These are phyloP conservation scores for Synchiropus splendidus DNA, from an alignment of 2,113 vertebrate genomes.

Conservation along the genomic window DNA sequence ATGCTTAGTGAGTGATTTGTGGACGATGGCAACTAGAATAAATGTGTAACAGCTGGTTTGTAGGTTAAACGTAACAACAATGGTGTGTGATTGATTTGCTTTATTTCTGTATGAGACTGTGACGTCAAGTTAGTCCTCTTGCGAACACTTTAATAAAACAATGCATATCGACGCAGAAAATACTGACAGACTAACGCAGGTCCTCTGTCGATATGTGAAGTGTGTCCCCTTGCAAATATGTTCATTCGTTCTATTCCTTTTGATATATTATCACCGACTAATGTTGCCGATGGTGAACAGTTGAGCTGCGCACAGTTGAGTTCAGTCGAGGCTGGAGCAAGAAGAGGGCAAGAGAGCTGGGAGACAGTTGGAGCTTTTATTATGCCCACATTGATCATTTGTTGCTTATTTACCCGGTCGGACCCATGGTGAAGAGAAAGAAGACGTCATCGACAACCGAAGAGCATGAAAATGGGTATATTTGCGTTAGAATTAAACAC, in stretches of 20 bases:
- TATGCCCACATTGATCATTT: slow-evolving; percentile 65
- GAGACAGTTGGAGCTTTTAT: slow-evolving; percentile 61
- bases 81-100: too few relatives aligned
- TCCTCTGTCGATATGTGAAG: neutral
- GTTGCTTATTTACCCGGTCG: slow-evolving; percentile 59
- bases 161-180: too few relatives aligned
- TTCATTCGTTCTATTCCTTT: neutral
- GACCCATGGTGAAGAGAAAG: slow-evolving; percentile 83
- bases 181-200: too few relatives aligned
- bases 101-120: too few relatives aligned
- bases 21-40: too few relatives aligned
- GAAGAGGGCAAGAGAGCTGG: slow-evolving; percentile 56
- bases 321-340: slow-evolving; percentile 63
- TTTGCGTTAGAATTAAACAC: slow-evolving; percentile 50
- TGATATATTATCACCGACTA: slow-evolving; percentile 39
- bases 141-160: too few relatives aligned
- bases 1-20: too few relatives aligned
- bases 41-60: too few relatives aligned
- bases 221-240: too few relatives aligned
- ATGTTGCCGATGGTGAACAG: slow-evolving; percentile 57
- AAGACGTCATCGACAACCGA: slow-evolving; percentile 65
- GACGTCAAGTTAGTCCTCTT: too few relatives aligned
- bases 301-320: slow-evolving; percentile 69
- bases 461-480: slow-evolving; percentile 73
- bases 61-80: too few relatives aligned